phyloP scores from a whole-genome alignment of 2,888 invertebrate genomes.

The Andrena haemorrhoa region DNA sequence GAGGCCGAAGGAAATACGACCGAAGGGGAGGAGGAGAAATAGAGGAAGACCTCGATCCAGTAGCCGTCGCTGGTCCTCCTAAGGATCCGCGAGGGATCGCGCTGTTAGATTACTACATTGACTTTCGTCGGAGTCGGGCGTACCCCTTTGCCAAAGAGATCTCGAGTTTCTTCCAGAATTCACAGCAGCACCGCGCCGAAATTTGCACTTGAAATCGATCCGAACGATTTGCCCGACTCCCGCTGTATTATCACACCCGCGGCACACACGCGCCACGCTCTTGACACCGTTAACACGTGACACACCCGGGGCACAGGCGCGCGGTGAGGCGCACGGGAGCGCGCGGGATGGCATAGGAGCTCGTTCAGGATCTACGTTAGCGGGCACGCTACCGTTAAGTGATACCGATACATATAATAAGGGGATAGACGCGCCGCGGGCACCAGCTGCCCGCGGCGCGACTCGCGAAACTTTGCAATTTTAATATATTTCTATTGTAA shows the following conservation, averaged over 20 bases:
- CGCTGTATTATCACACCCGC: not conserved
- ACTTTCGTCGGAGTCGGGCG: constrained; percentile 26
- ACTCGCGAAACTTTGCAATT: constrained; percentile 77
- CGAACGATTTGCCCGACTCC: constrained; percentile 29
- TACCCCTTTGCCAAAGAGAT: not conserved
- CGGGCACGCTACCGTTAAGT: constrained; percentile 59
- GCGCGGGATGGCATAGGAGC: constrained; percentile 20
- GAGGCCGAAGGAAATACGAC: constrained; percentile 3
- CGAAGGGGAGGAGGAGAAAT: not conserved
- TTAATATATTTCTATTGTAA: constrained; percentile 82
- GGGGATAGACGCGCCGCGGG: constrained; percentile 33
- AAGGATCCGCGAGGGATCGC: constrained; percentile 30
- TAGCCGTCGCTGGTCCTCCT: constrained; percentile 59
- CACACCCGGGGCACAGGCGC: not conserved
- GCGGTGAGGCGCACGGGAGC: not conserved
- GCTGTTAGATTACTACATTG: not conserved
- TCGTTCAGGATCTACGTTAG: constrained; percentile 67
- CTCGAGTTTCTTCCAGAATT: not conserved
- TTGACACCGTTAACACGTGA: not conserved
- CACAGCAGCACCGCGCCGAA: not conserved
- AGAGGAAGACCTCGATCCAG: not conserved
- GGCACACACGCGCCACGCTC: not conserved
- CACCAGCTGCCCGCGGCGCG: constrained; percentile 13
- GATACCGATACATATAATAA: constrained; percentile 60
- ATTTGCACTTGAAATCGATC: not conserved